These are phyloP conservation scores for Nasua narica DNA, from an alignment of 2,797 vertebrate genomes.

Conservation along the genomic window DNA sequence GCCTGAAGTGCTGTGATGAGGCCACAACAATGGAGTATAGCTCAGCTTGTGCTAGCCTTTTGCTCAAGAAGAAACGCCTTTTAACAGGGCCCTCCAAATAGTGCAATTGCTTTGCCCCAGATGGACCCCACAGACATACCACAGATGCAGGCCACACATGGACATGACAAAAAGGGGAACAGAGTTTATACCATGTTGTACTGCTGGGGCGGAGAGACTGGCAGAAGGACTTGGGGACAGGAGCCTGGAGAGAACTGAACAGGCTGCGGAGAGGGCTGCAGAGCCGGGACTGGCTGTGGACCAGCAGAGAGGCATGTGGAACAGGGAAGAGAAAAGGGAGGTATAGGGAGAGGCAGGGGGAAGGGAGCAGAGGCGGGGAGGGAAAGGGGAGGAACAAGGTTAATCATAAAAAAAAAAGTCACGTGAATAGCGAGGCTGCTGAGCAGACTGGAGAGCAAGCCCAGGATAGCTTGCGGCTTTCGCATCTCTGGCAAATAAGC, in stretches of 20 bases:
- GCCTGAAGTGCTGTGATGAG: not conserved
- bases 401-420: constrained; percentile 76
- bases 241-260: constrained; percentile 96
- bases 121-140: constrained; percentile 46
- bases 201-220: constrained; percentile 99
- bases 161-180: constrained; percentile 75
- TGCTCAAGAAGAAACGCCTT: constrained; percentile 34
- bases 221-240: constrained; percentile 99
- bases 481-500: not conserved
- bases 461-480: not conserved
- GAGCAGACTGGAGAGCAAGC: not conserved
- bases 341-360: constrained; percentile 54
- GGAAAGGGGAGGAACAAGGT: constrained; percentile 77
- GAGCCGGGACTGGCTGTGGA: constrained; percentile 92
- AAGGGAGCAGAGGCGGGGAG: constrained; percentile 70
- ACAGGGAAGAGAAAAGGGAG: constrained; percentile 66
- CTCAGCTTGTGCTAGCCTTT: constrained; percentile 3
- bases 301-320: constrained; percentile 78
- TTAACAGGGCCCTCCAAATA: constrained; percentile 6
- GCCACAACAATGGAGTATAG: not conserved
- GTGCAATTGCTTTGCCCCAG: constrained; percentile 32
- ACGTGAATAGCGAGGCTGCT: not conserved
- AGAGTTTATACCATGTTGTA: constrained; percentile 96
- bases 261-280: constrained; percentile 95
- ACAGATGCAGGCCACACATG: constrained; percentile 64